phyloP scores from a whole-genome alignment of 2,797 vertebrate genomes.

The Phoxinus dragarum region DNA sequence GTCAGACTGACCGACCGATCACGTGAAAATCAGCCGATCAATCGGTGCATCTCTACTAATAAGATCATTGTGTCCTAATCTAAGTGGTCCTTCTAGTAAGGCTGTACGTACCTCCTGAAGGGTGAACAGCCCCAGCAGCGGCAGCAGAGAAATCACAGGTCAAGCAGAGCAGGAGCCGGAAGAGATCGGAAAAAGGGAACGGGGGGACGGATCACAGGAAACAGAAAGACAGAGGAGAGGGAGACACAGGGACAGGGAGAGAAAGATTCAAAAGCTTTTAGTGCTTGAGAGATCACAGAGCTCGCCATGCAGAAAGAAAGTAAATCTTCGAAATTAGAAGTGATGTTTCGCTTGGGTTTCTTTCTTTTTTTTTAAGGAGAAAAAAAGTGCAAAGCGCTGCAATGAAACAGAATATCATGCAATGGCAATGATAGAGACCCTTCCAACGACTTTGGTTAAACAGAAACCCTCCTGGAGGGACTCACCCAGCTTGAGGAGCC shows the following conservation, averaged over 20 bases:
- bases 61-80: neutral
- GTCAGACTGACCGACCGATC: too few species aligned
- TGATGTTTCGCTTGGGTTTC: neutral
- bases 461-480: neutral
- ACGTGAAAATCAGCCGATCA: too few species aligned
- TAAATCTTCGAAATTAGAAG: constrained; percentile 17
- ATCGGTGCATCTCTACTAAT: neutral
- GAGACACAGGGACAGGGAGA: constrained; percentile 38
- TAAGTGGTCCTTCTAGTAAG: neutral
- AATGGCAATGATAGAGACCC: constrained; percentile 47
- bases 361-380: neutral
- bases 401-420: constrained; percentile 58
- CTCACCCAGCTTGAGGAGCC: constrained; percentile 96
- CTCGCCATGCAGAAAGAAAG: constrained; percentile 58
- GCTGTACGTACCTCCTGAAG: constrained; percentile 85
- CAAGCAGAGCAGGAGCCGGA: constrained; percentile 65
- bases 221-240: constrained; percentile 49
- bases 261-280: constrained; percentile 55
- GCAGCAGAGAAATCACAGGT: constrained; percentile 76
- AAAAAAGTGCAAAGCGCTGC: constrained; percentile 33
- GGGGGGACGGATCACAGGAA: constrained; percentile 43
- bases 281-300: constrained; percentile 49
- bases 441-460: neutral
- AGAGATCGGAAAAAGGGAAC: constrained; percentile 54
- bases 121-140: constrained; percentile 74